Base-by-base conservation (phyloP, 2,888 invertebrate genomes). In the Drosophila rubida region DNA sequence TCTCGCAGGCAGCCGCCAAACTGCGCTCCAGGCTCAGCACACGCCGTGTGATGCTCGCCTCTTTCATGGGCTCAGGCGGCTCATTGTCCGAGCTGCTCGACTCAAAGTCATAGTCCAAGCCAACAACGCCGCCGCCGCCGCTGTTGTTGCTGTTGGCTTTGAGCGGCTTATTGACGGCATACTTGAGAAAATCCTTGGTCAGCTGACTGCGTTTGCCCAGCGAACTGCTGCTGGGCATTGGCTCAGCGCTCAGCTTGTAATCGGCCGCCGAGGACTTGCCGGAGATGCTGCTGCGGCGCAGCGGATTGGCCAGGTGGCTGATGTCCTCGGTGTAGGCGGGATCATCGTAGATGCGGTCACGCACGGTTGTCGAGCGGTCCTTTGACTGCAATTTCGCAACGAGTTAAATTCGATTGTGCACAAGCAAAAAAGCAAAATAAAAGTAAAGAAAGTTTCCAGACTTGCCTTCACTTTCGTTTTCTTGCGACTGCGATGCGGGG, bases 311-410 rank as follows among this genome's bases (percentile, higher is more conserved):
- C 70, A 92, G 74, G 69, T 92, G 92, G 42, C 92, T 91, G 25
- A 92, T 91, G 64, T 92, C 92, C 51, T 92, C 92, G 0, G 92
- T 92, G 62, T 92, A 92, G 35, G 92, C 92, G 8, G 92, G 92
- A 80, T 92, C 92, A 74, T 92, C 92, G 42, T 90, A 90, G 67
- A 91, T 92, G 30, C 91, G 88, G 59, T 92, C 92, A 32, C 92
- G 90, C n/a, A 91, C 91, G 11, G 89, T 90, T 3, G 87, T 78
- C 13, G 91, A 90, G 25, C 92, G 90, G 66, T 92, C 92, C 72
- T 91, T 92, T 1, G 89, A 79, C 92, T 92, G 75, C 1, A 42
- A n/a, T 8, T 11, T 30, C 4, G 22, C 11, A n/a, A 1, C 3
- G 25, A 30, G 13, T 2, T 37, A 6, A 0, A 16, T 11, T 32